These are phyloP conservation scores for Oreonectes daqikongensis DNA, from an alignment of 2,797 vertebrate species.

Conservation along the genomic window DNA sequence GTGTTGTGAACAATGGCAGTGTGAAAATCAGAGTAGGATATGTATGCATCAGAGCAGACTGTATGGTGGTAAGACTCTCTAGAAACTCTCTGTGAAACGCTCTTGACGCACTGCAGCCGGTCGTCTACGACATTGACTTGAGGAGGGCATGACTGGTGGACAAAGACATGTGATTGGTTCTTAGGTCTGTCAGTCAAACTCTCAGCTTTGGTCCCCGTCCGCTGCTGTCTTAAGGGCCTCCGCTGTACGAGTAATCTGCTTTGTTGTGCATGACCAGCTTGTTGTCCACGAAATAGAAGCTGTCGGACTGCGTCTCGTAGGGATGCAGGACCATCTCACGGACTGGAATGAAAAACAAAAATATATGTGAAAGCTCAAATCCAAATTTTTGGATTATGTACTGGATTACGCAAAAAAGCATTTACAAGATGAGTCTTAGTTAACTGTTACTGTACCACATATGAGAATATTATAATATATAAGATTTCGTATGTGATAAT, in stretches of 20 bases:
- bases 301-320: conserved; percentile 97
- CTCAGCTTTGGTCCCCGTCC: conserved; percentile 22
- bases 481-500: no score
- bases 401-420: background rate
- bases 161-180: conserved; percentile 51
- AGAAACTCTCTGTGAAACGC: background rate
- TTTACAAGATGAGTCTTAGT: background rate
- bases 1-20: conserved; percentile 50
- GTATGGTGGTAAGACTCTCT: conserved; percentile 1
- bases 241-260: conserved; percentile 98
- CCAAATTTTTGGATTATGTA: background rate
- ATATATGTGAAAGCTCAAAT: background rate
- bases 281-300: conserved; percentile 99
- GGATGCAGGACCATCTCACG: conserved; percentile 94
- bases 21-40: conserved; percentile 43
- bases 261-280: conserved; percentile 99
- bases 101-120: conserved; percentile 21
- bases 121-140: conserved; percentile 41
- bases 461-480: no score
- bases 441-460: no score
- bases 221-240: conserved; percentile 78
- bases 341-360: conserved; percentile 73
- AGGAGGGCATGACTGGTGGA: conserved; percentile 52
- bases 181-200: conserved; percentile 45
- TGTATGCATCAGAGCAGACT: conserved; percentile 46